phyloP scores from a whole-genome alignment of 1,140 invertebrate species.

The Drosophila orena region DNA sequence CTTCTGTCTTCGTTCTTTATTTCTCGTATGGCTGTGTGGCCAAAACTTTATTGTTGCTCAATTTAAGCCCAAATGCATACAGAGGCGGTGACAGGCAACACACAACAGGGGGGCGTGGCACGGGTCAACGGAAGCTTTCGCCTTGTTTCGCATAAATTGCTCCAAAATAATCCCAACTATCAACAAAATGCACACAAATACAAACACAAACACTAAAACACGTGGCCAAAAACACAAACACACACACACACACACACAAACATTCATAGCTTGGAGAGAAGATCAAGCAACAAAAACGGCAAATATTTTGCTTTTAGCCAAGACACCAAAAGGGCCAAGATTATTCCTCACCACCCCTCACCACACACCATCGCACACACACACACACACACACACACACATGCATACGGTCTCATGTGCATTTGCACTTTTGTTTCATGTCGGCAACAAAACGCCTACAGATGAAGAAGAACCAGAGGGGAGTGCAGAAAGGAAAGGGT shows the following conservation, averaged over 20 bases:
- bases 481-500: neutral
- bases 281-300: conserved; percentile 44
- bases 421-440: conserved; percentile 64
- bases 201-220: conserved; percentile 50
- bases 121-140: conserved; percentile 32
- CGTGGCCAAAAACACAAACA: conserved; percentile 16
- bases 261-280: conserved; percentile 14
- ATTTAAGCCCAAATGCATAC: conserved; percentile 72
- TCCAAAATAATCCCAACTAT: conserved; percentile 82
- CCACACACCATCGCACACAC: neutral
- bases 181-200: conserved; percentile 77
- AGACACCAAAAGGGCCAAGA: conserved; percentile 42
- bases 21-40: conserved; percentile 45
- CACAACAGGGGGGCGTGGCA: conserved; percentile 10
- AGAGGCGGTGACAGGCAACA: conserved; percentile 33
- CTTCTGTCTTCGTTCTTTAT: conserved; percentile 12
- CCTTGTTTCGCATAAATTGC: conserved; percentile 76
- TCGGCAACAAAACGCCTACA: conserved; percentile 51
- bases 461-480: neutral
- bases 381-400: neutral
- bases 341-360: neutral
- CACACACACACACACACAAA: conserved; percentile 18
- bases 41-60: conserved; percentile 73
- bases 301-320: conserved; percentile 60
- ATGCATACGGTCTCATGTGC: conserved; percentile 18